Percentiles rank a stretch among this genome's conserved stretches.
These are phyloP conservation scores for Macrostomum lignano DNA, from an alignment of 1,140 invertebrate species.

Conservation along the genomic window DNA sequence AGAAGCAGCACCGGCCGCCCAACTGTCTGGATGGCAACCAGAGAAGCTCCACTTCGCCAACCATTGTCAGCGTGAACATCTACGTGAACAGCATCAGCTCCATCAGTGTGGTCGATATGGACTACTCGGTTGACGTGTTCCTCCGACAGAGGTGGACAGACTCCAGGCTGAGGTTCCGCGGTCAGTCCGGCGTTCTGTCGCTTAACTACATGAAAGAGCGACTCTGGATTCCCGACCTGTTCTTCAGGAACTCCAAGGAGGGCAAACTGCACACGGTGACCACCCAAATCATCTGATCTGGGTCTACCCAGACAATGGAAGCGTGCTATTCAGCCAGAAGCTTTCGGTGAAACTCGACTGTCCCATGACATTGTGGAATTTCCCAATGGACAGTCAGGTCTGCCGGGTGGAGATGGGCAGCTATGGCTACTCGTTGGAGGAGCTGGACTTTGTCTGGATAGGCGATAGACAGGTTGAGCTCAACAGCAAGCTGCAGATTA, in stretches of 20 bases:
- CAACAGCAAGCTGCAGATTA: background rate
- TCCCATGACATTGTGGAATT: conserved; percentile 7
- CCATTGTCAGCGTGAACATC: no score
- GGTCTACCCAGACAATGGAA: background rate
- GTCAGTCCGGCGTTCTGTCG: background rate
- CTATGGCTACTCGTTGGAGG: conserved; percentile 3
- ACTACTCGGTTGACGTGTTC: no score
- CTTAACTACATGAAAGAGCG: background rate
- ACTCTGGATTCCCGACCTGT: conserved; percentile 1
- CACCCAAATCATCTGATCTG: background rate
- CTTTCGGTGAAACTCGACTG: conserved; percentile 7
- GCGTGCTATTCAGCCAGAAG: conserved; percentile 1
- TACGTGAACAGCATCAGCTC: no score
- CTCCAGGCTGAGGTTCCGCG: background rate
- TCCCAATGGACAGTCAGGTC: conserved; percentile 8
- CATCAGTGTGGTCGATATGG: no score
- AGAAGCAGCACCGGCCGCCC: no score
- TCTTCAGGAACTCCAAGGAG: background rate
- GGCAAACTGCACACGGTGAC: background rate
- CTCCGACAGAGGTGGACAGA: conserved; percentile 1
- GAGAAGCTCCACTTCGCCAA: no score
- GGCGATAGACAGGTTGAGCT: background rate
- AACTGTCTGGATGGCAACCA: no score
- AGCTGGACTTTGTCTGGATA: background rate
- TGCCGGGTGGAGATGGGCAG: conserved; percentile 7